Evolutionary conservation across 2,113 vertebrate genomes (phyloP), one percentile per base, ranked within the genome.

Genomic region (Oriolus oriolus): DNA sequence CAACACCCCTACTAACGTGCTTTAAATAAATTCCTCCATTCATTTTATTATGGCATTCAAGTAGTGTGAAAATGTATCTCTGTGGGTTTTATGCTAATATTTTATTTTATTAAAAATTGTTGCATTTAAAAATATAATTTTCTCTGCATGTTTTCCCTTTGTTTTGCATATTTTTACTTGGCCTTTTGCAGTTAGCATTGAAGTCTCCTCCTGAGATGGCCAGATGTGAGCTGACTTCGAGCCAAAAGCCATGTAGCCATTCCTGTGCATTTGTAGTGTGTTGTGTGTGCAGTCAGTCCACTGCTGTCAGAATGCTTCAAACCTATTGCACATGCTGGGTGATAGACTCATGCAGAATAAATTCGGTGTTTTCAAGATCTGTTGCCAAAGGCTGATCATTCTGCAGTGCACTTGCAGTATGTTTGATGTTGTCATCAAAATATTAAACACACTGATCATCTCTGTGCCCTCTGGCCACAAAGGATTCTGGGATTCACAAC

Each of bases 401-500:
- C 87, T 52, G 80, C 49, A 68, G 41, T 79, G 44, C 66, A 12
- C 61, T 89, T 79, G 66, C 8, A 15, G 44, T 83, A 59, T 76
- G 44, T 39, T 79, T 93, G 76, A 80, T 84, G 59, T 84, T 93
- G 87, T 78, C 87, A 89, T 95, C 71, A 59, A 88, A 94, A 90
- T 85, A 85, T 47, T 75, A 85, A 94, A 68, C 35, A n/a, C 63
- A 39, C 56, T 85, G 83, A 88, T 94, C 61, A 42, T 68, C 71
- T 57, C 54, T 82, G 21, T 94, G 77, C 86, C 64, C 52, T 45
- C 39, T 92, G 76, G 75, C 61, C 66, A 26, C 47, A 45, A 19
- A 89, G 71, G 89, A 76, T 79, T 85, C 71, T 90, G 87, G 44
- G 66, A 83, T 89, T 93, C 71, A 54, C 80, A 94, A 33, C 71